These are phyloP conservation scores for Nothoprocta pentlandii DNA, from an alignment of 2,113 vertebrate species.

Conservation along the genomic window DNA sequence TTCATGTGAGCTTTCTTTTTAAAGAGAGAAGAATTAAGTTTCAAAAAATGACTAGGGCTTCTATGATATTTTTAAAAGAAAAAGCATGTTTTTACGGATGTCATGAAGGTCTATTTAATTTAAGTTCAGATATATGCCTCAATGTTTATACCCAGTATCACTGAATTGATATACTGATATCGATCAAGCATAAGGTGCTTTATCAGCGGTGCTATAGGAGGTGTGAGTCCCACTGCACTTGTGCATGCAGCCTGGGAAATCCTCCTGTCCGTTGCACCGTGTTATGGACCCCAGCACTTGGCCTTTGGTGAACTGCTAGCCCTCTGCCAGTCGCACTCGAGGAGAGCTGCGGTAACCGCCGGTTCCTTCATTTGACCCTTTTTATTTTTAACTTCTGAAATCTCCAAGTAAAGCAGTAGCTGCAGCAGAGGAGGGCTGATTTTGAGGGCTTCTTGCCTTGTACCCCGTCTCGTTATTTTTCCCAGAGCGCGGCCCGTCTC, in stretches of 20 bases:
- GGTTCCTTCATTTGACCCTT: background rate
- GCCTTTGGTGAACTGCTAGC: background rate
- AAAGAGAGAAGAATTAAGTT: background rate
- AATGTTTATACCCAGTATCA: background rate
- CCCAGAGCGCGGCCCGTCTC: background rate
- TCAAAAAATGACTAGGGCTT: background rate
- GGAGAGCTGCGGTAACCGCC: background rate
- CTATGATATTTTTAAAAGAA: background rate
- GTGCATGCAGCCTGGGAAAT: background rate
- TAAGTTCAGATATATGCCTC: background rate
- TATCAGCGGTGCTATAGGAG: background rate
- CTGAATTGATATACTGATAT: background rate
- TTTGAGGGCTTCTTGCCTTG: no score
- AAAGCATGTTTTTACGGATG: background rate
- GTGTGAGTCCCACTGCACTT: background rate
- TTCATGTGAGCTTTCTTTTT: background rate
- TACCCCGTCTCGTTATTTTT: background rate
- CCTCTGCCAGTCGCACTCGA: background rate
- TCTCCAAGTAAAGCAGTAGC: background rate
- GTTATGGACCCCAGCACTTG: background rate
- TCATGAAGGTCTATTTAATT: background rate
- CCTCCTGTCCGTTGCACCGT: background rate
- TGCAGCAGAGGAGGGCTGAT: accelerated
- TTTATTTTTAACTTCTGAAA: background rate
- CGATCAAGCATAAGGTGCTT: background rate